Evolutionary conservation across 2,113 vertebrate species (phyloP).

Genomic region (Ptilorrhoa leucosticta): DNA sequence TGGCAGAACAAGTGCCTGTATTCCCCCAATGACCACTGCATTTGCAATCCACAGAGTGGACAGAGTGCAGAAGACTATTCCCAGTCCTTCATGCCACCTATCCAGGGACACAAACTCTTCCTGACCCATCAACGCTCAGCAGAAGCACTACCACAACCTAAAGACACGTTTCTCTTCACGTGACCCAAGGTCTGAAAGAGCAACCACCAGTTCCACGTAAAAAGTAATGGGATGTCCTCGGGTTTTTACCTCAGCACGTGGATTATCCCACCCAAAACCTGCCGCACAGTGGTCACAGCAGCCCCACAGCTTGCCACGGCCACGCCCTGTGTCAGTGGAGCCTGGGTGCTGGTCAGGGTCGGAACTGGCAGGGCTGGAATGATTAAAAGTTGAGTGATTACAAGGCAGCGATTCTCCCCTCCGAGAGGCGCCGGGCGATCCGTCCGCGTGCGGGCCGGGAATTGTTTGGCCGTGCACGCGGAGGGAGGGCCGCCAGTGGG

Average conservation of each 20-base stretch:
- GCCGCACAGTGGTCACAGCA: neutral
- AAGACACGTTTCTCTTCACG: fast-evolving
- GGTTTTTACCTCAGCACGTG: neutral
- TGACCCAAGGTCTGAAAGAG: neutral
- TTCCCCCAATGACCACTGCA: neutral
- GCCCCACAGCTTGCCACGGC: neutral
- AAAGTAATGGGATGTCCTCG: fast-evolving
- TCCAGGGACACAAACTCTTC: neutral
- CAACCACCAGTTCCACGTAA: fast-evolving
- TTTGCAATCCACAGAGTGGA: neutral
- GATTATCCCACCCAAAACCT: neutral
- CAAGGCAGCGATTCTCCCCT: neutral
- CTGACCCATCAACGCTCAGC: neutral
- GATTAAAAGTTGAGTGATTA: neutral
- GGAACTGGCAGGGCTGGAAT: neutral
- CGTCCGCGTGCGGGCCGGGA: neutral
- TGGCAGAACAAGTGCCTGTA: neutral
- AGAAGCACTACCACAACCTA: neutral
- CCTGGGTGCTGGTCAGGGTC: neutral
- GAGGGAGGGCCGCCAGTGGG: neutral
- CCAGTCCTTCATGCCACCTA: neutral
- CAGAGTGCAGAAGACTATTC: neutral
- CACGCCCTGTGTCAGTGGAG: neutral
- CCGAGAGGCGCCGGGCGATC: neutral
- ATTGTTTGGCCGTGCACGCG: neutral